Base-by-base conservation (phyloP, 2,113 vertebrate species). In the Psophia crepitans region DNA sequence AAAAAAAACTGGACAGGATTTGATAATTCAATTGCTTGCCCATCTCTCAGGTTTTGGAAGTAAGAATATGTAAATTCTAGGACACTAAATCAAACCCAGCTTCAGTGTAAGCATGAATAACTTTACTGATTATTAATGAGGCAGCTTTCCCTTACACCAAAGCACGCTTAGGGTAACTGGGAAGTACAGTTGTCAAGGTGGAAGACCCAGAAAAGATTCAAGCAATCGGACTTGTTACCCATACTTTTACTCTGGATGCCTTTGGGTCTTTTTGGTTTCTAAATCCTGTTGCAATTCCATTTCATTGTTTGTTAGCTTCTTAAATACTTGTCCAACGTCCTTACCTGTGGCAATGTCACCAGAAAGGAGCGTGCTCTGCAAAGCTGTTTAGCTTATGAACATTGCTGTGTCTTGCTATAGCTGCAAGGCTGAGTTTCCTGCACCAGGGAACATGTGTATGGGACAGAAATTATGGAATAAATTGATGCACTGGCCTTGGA, bases 261-360 rank as follows among this genome's bases (percentile, higher is more conserved):
- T 84, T 68, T 54, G 70, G 28, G n/a, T n/a, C 41, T 74, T 57
- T 33, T 5, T 26, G 7, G 11, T 65, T 84, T 56, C 77, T 78
- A 69, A 57, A 33, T 69, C 44, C 14, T 19, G 14, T 8, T 70
- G 39, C 26, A 48, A 5, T 70, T 60, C 54, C 14, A 3, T 74
- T 56, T 65, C 17, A 1, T 71, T 75, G 17, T 89, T 83, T 66
- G 30, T 84, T 65, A 57, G 65, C 66, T 90, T 56, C 69, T 75
- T 10, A 48, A 91, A 35, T 64, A 33, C 33, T 82, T 90, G 43
- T 43, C 61, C 66, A 4, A 12, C 0, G 57, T 91, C 89, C 79
- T 87, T 74, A 66, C 87, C 56, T 17, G 76, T 66, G 84, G 87
- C 87, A 96, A 82, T 82, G 92, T 87, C 84, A 68, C 21, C 57